These are phyloP conservation scores for Oryctes rhinoceros DNA, from an alignment of 1,140 invertebrate species.

Conservation along the genomic window DNA sequence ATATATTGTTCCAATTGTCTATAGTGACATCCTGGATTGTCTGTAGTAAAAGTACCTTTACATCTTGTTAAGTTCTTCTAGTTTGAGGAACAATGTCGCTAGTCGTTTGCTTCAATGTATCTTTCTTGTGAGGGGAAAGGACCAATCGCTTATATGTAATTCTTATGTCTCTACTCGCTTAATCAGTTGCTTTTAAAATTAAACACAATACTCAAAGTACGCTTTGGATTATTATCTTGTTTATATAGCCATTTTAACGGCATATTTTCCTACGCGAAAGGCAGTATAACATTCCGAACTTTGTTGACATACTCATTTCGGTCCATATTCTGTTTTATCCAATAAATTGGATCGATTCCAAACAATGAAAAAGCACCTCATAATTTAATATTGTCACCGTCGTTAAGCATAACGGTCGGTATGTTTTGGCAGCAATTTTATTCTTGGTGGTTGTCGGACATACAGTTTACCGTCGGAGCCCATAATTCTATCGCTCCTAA, in stretches of 20 bases:
- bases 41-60: too few species aligned
- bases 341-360: constrained; percentile 4
- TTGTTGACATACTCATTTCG: neutral
- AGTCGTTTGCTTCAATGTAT: too few species aligned
- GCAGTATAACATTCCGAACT: too few species aligned
- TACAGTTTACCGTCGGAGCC: constrained; percentile 9
- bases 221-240: constrained; percentile 15
- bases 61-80: too few species aligned
- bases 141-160: too few species aligned
- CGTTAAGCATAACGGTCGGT: constrained; percentile 20
- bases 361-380: constrained; percentile 27
- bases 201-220: constrained; percentile 19
- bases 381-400: neutral
- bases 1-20: too few species aligned
- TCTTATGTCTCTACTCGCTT: too few species aligned
- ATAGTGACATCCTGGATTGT: too few species aligned
- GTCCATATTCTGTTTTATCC: constrained; percentile 17
- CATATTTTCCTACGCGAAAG: neutral
- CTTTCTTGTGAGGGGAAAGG: too few species aligned
- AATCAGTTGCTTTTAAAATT: too few species aligned
- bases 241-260: neutral
- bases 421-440: neutral
- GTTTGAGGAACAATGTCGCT: too few species aligned
- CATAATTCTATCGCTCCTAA: constrained; percentile 25
- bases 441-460: neutral